A percentile compares a stretch with the other conserved stretches of the same genome.
Conservation (phyloP, 1,140 invertebrate species). For the Drosophila santomea region DNA sequence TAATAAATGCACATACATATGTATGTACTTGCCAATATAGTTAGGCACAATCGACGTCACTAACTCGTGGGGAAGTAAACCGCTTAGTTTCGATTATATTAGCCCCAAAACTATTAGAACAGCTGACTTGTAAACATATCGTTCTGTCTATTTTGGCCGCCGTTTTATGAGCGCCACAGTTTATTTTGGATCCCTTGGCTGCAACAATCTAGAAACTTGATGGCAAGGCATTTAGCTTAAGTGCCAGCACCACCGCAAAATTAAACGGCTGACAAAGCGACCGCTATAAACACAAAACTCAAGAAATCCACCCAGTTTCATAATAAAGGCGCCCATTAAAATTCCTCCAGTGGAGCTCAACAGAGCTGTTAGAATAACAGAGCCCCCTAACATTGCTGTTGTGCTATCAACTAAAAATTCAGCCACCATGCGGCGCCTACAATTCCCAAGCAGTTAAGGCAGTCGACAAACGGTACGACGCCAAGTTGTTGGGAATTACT, state of each 20-base stretch:
- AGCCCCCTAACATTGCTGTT: not conserved
- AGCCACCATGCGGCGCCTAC: not conserved
- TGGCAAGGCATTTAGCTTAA: slow-evolving; percentile 39
- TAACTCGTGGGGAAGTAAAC: too few species aligned
- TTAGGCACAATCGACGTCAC: too few species aligned
- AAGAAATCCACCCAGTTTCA: not conserved
- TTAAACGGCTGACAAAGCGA: slow-evolving; percentile 47
- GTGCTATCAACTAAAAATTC: slow-evolving; percentile 6
- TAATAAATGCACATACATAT: too few species aligned
- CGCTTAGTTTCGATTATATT: slow-evolving; percentile 12
- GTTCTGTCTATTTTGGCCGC: slow-evolving; percentile 9
- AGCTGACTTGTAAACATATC: slow-evolving; percentile 18
- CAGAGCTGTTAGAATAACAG: slow-evolving; percentile 8
- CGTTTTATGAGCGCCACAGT: slow-evolving; percentile 20
- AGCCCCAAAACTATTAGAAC: slow-evolving; percentile 10
- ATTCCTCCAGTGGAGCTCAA: slow-evolving; percentile 24
- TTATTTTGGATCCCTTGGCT: slow-evolving; percentile 30
- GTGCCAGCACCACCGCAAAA: slow-evolving; percentile 46
- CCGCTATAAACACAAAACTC: slow-evolving; percentile 29
- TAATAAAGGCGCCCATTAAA: slow-evolving; percentile 33
- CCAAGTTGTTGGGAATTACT: rapidly evolving
- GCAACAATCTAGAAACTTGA: slow-evolving; percentile 39
- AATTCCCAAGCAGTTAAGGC: slow-evolving; percentile 63
- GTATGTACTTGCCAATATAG: too few species aligned
- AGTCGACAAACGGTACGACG: rapidly evolving